These are phyloP conservation scores for Heteropelma amictum DNA, from an alignment of 2,888 invertebrate genomes.

Conservation along the genomic window DNA sequence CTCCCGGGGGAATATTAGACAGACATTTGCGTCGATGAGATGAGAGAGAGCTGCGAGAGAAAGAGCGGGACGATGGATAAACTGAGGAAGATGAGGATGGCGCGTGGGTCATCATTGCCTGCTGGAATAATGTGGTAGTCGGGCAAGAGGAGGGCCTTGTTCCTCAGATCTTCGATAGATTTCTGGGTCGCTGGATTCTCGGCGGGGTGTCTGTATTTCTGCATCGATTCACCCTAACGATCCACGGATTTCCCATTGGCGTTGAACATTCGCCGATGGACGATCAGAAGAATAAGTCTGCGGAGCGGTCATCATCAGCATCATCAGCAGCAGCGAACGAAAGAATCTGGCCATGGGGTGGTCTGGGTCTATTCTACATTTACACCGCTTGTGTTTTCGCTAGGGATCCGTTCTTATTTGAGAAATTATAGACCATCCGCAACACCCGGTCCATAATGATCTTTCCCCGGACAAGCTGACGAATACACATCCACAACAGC, in stretches of 20 bases:
- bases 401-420: background rate
- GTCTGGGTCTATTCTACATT: constrained; percentile 9
- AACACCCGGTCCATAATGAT: constrained; percentile 39
- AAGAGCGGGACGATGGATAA: constrained; percentile 34
- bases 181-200: constrained; percentile 34
- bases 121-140: constrained; percentile 41
- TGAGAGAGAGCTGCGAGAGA: constrained; percentile 1
- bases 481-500: constrained; percentile 60
- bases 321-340: constrained; percentile 8
- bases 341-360: constrained; percentile 36
- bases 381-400: constrained; percentile 35
- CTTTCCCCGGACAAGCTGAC: constrained; percentile 32
- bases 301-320: constrained; percentile 30
- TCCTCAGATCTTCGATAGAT: background rate
- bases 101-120: constrained; percentile 27
- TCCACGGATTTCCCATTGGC: constrained; percentile 24
- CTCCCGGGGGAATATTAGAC: constrained; percentile 43
- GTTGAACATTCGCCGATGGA: constrained; percentile 35
- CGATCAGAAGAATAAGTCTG: constrained; percentile 12
- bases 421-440: constrained; percentile 29
- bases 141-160: background rate
- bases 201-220: constrained; percentile 57
- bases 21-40: constrained; percentile 38
- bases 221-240: constrained; percentile 20
- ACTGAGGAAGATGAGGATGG: constrained; percentile 43